These are phyloP conservation scores for Drosophila guanche DNA, from an alignment of 1,140 invertebrate species.

Conservation along the genomic window DNA sequence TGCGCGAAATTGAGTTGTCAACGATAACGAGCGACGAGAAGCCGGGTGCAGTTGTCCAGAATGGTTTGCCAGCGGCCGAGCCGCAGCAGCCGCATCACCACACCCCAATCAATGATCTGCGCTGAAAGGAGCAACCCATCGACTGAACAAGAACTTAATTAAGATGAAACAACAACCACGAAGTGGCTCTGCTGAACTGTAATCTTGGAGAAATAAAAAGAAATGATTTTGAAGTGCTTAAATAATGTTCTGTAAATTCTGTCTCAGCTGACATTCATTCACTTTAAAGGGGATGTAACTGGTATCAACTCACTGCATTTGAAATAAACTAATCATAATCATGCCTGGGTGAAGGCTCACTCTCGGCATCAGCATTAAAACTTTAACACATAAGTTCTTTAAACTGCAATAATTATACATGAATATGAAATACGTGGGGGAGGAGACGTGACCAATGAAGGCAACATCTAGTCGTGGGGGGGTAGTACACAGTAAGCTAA, in stretches of 20 bases:
- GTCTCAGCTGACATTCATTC: background rate
- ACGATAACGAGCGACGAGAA: conserved; percentile 72
- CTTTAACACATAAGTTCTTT: conserved; percentile 4
- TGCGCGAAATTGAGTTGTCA: conserved; percentile 71
- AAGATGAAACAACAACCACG: conserved; percentile 20
- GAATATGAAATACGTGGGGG: too few species aligned
- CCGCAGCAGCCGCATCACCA: conserved; percentile 56
- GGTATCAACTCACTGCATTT: background rate
- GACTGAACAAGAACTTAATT: conserved; percentile 60
- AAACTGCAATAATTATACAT: background rate
- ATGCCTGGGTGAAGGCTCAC: too few species aligned
- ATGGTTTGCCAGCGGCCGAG: conserved; percentile 67
- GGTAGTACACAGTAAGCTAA: background rate
- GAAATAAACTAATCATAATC: conserved; percentile 1
- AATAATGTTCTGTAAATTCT: background rate
- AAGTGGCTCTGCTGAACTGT: conserved; percentile 36
- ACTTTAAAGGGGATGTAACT: background rate
- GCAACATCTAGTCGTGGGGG: too few species aligned
- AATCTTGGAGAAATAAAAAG: conserved; percentile 32
- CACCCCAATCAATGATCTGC: conserved; percentile 26
- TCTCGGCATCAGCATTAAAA: background rate
- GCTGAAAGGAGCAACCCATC: conserved; percentile 24
- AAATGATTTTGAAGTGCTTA: conserved; percentile 21
- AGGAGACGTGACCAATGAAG: too few species aligned
- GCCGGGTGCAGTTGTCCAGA: conserved; percentile 50